A percentile compares a stretch with the other conserved stretches of the same genome.
Evolutionary conservation across 2,888 invertebrate species (phyloP).

Genomic region (Troides helena): DNA sequence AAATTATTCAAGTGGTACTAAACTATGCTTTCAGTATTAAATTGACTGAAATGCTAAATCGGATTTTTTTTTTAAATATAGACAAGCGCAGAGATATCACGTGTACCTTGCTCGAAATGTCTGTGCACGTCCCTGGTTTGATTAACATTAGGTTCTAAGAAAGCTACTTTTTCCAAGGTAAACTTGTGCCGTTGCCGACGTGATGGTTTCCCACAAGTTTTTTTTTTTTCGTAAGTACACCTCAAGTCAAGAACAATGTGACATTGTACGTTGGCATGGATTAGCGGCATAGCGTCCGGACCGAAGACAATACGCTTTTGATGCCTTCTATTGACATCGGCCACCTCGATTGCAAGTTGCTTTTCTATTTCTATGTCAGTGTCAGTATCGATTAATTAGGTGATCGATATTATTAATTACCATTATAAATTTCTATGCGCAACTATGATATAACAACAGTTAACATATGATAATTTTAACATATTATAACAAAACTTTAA

Average conservation of each 20-base stretch:
- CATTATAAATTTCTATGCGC: neutral
- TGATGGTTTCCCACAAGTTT: constrained; percentile 18
- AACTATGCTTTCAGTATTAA: no score
- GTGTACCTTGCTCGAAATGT: neutral
- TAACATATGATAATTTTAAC: neutral
- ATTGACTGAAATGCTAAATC: no score
- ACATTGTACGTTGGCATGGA: constrained; percentile 44
- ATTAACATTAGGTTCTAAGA: neutral
- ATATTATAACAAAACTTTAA: neutral
- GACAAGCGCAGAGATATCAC: no score
- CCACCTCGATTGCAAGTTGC: constrained; percentile 11
- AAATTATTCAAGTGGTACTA: no score
- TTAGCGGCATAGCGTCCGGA: constrained; percentile 41
- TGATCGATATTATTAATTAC: neutral
- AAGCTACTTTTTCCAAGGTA: constrained; percentile 5
- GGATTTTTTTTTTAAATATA: no score
- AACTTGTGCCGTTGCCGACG: neutral
- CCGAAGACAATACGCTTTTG: constrained; percentile 26
- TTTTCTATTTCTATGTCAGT: constrained; percentile 22
- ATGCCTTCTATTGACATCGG: constrained; percentile 23
- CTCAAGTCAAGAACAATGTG: constrained; percentile 39
- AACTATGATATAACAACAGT: neutral
- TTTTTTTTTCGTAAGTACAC: constrained; percentile 12
- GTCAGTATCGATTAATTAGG: constrained; percentile 1
- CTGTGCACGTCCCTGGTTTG: neutral